Evolutionary conservation across 2,888 invertebrate genomes (phyloP).

Genomic region (Harpalus rubripes): DNA sequence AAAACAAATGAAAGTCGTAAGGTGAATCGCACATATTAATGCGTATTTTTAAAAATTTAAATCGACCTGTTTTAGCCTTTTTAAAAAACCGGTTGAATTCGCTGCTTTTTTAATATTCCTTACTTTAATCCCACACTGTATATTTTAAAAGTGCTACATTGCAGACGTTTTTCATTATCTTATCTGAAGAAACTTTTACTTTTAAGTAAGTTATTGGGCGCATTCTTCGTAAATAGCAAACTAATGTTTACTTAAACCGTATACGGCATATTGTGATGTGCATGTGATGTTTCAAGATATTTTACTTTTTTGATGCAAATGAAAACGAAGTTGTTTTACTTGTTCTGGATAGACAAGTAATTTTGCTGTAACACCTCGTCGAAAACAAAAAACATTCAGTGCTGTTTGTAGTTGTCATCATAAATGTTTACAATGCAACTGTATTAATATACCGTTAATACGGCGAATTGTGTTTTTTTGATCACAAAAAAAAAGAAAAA

Average conservation of each 20-base stretch:
- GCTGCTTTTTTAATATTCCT: too few species aligned
- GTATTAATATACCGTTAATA: constrained; percentile 17
- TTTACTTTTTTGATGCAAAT: constrained; percentile 28
- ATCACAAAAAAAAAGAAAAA: neutral
- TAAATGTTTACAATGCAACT: constrained; percentile 11
- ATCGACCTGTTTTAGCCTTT: too few species aligned
- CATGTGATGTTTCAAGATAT: constrained; percentile 19
- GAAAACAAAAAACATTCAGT: constrained; percentile 2
- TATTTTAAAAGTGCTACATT: neutral
- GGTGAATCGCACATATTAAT: too few species aligned
- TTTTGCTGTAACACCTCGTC: neutral
- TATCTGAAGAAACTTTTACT: neutral
- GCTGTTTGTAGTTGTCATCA: neutral
- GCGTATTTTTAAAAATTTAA: too few species aligned
- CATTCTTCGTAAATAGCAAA: constrained; percentile 6
- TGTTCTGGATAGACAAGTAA: constrained; percentile 24
- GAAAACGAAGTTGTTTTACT: constrained; percentile 50
- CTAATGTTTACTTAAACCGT: constrained; percentile 28
- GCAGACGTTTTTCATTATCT: neutral
- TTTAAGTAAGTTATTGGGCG: neutral
- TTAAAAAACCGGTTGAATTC: too few species aligned
- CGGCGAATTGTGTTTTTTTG: neutral
- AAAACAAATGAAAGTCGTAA: too few species aligned
- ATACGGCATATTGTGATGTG: neutral
- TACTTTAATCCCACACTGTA: too few species aligned